These are phyloP conservation scores for Drosophila ustulata DNA, from an alignment of 2,888 invertebrate species.

Conservation along the genomic window DNA sequence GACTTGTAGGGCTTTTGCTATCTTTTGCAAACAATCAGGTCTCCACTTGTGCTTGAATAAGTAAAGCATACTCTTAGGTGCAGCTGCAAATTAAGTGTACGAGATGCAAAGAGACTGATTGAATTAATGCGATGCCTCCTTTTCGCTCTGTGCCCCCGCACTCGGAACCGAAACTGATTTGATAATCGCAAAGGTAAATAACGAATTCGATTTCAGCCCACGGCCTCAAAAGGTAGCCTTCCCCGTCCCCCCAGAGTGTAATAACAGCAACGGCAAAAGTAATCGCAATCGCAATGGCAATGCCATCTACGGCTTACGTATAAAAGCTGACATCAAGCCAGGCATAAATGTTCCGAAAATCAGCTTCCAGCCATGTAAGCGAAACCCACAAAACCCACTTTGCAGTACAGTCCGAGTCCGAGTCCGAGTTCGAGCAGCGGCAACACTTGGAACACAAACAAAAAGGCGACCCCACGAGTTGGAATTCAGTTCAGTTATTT, in stretches of 20 bases:
- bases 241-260: background rate
- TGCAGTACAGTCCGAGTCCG: slow-evolving; percentile 34
- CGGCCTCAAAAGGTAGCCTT: background rate
- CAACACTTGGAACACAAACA: slow-evolving; percentile 4
- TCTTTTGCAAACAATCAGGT: background rate
- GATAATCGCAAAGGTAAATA: slow-evolving; percentile 13
- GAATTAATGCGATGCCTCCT: slow-evolving; percentile 3
- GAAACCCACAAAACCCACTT: slow-evolving; percentile 18
- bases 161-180: slow-evolving; percentile 7
- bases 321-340: slow-evolving; percentile 26
- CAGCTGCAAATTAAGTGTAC: background rate
- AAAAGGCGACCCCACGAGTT: slow-evolving; percentile 27
- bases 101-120: slow-evolving; percentile 7
- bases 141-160: too few species aligned
- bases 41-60: background rate
- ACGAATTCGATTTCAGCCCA: slow-evolving; percentile 4
- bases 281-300: slow-evolving; percentile 13
- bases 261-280: background rate
- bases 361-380: slow-evolving; percentile 31
- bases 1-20: slow-evolving; percentile 17
- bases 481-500: slow-evolving; percentile 37
- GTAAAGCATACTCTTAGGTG: slow-evolving; percentile 1
- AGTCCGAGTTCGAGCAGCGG: slow-evolving; percentile 33
- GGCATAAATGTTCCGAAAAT: slow-evolving; percentile 38
- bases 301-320: slow-evolving; percentile 25